Base-by-base conservation (phyloP, 2,888 invertebrate genomes). In the Torymus tubicola region DNA sequence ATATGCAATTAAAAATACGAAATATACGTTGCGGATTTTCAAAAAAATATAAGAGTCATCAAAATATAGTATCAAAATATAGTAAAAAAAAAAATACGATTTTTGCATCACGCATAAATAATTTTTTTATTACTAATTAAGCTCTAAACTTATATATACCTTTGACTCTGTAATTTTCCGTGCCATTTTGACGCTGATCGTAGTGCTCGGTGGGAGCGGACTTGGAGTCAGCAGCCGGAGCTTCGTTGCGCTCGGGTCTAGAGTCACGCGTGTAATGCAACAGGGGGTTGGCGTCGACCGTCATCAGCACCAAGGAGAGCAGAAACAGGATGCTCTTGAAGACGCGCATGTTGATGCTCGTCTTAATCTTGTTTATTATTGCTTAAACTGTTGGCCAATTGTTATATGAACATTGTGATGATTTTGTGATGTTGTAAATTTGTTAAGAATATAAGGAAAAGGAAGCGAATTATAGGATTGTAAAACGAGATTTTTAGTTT, bases 141-240 rank as follows among this genome's bases (percentile, higher is more conserved):
- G 42, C 8, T 42, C 8, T 1, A 42, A 42, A 42, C 42, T 42
- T 42, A 42, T 67, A 74, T 73, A 21, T 60, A 81, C 82, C 82
- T 73, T 93, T 94, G 12, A 96, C 90, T 18, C 95, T 92, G 83
- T 94, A 93, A 91, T 96, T 96, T 85, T 95, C 95, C 0, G 93
- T 92, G 1, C 96, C 96, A 87, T 96, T 96, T 88, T 96, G 96
- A 10, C 96, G 91, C 87, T 96, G 95, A 90, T 96, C 96, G 88
- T 93, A 94, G 83, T 84, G 84, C 82, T 88, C 86, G 50, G 60
- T n/a, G 12, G 53, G 4, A 0, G 63, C 53, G 83, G 83, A 1
- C 57, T 31, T 14, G 24, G 18, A 16, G 16, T 67, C 65, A 67
- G 16, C 0, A 65, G 57, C 31, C 0, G 60, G 18, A 0, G 57